Evolutionary conservation across 2,113 vertebrate genomes (phyloP), one percentile per base, ranked within the genome.

Genomic region (Pseudolaguvia tuberculata): DNA sequence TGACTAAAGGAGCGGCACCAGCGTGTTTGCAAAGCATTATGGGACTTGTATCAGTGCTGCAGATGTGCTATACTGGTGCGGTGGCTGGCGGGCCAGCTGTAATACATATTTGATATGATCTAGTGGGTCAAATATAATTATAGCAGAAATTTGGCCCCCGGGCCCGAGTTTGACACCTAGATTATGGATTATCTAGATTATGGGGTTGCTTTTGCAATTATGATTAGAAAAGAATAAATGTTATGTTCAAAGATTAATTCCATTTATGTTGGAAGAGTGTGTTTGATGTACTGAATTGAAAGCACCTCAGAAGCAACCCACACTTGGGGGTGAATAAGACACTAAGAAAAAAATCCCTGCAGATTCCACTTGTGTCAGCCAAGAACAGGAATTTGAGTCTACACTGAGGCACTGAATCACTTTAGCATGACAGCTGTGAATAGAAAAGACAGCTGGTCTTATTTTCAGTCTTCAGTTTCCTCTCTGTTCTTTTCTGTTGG

Each of bases 141-240:
- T n/a, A n/a, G n/a, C n/a, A n/a, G n/a, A n/a, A n/a, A n/a, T n/a
- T n/a, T n/a, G n/a, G n/a, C n/a, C n/a, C n/a, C n/a, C n/a, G n/a
- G n/a, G n/a, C n/a, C n/a, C n/a, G n/a, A n/a, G n/a, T n/a, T n/a
- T n/a, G n/a, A n/a, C n/a, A n/a, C n/a, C n/a, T n/a, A n/a, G n/a
- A n/a, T n/a, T n/a, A n/a, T n/a, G n/a, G n/a, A n/a, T n/a, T n/a
- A n/a, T n/a, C n/a, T n/a, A n/a, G n/a, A n/a, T n/a, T n/a, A n/a
- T n/a, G n/a, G n/a, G n/a, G n/a, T n/a, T n/a, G n/a, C n/a, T n/a
- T n/a, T n/a, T n/a, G n/a, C n/a, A n/a, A n/a, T n/a, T n/a, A n/a
- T n/a, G n/a, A 67, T 55, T 72, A 67, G 67, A 27, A 1, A 17
- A 39, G 63, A 35, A 80, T 59, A 47, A 72, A 59, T 72, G 59